Evolutionary conservation across 2,888 invertebrate genomes (phyloP), one percentile per base, ranked within the genome.

Genomic region (Penaeus monodon): DNA sequence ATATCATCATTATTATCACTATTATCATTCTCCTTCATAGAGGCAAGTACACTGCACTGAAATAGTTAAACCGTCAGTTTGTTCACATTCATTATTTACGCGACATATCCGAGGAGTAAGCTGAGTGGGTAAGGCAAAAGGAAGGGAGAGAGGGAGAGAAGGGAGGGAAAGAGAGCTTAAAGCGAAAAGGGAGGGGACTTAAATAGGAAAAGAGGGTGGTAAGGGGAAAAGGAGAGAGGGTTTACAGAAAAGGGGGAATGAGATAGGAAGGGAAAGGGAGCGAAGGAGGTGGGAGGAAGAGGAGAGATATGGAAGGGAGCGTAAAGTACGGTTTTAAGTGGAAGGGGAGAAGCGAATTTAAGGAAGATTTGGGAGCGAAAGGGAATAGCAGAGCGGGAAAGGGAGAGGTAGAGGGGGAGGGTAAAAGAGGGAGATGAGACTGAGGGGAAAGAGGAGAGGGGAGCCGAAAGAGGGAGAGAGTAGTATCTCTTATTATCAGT

Each of bases 111-210:
- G 44, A 44, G 10, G 44, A 44, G 44, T 44, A 44, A 44, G 44
- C 44, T 44, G 44, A 44, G 44, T 10, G 44, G 44, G 44, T 10
- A 44, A 44, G 44, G 44, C 10, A 10, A 44, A 44, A 44, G 65
- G 27, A 24, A 79, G 64, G 57, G 73, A 29, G 49, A 57, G 49
- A 73, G 70, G 57, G 49, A 82, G 82, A 57, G n/a, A 17, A 82
- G 57, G 27, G 44, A 27, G 70, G 57, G 63, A 63, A 10, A 10
- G 44, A 44, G 44, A 10, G 44, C 33, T 38, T 38, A 38, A 38
- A 38, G 33, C 33, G 33, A 38, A 38, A 38, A 44, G 44, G 44
- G 44, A 44, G 44, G 10, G 44, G 44, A 10, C 4, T 38, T 38
- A 3, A 38, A 38, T 3, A 38, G 33, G 33, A 38, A 38, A 44